Evolutionary conservation across 2,113 vertebrate species (phyloP), one percentile per base, ranked within the genome.

Genomic region (Echinops telfairi): DNA sequence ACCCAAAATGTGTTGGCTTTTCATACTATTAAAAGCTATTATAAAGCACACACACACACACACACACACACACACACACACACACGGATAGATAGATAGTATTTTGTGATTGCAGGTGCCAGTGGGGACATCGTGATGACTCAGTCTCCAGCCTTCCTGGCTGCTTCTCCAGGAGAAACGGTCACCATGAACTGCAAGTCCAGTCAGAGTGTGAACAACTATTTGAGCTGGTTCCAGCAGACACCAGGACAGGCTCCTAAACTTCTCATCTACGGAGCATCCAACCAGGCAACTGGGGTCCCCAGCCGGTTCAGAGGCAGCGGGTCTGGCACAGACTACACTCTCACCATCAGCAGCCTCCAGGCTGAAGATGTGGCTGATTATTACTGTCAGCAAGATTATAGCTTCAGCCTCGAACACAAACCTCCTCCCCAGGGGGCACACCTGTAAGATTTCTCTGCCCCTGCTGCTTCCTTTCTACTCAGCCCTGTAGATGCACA

Each of bases 201-300:
- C 25, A 97, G 15, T 86, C 27, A 0, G 38, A 4, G 33, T 75
- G 80, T 97, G 27, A 9, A 6, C 17, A 3, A 17, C 19, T 5
- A 16, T 0, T 19, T 98, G 19, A 11, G 0, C 96, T 98, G 98
- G 97, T 97, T 95, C 82, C 96, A 96, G 0, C 95, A 97, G 29
- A 98, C 97, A 95, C 15, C 95, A 85, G 97, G 96, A 89, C 92
- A 97, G 5, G 0, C 89, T 89, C 96, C 95, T 33, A 33, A n/a
- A 14, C n/a, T 33, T 16, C 70, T 71, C 64, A 57, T 79, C 76
- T n/a, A 53, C 9, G 7, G 0, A 3, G 77, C 12, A 47, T 47
- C 76, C 40, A 29, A 2, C 40, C 43, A 3, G 29, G 20, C 36
- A 0, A 53, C 92, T 40, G 92, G 86, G 29, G 57, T 77, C 81